A percentile compares a stretch with the other conserved stretches of the same genome.
Evolutionary conservation across 2,113 vertebrate genomes (phyloP).

Genomic region (Xyliphius kryptos): DNA sequence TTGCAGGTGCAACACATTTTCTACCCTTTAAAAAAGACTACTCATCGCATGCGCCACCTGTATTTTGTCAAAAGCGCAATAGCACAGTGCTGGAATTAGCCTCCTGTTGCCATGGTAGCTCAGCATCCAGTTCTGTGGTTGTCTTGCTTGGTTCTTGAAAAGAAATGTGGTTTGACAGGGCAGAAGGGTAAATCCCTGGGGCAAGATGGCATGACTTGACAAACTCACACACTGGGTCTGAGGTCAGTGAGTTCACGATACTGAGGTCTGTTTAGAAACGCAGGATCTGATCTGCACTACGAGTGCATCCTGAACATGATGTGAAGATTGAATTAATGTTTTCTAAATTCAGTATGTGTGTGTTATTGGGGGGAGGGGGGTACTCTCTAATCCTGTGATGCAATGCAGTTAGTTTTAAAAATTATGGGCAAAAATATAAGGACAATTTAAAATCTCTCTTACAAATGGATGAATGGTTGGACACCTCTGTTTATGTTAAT

Average conservation of each 20-base stretch:
- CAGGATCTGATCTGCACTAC: no score
- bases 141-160: not conserved
- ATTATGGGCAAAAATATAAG: no score
- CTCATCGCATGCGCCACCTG: not conserved
- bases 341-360: not conserved
- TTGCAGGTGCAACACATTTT: no score
- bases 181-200: slow-evolving; percentile 15
- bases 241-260: slow-evolving; percentile 10
- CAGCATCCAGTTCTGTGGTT: not conserved
- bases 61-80: not conserved
- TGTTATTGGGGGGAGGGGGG: not conserved
- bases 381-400: not conserved
- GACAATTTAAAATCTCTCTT: not conserved
- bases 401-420: no score
- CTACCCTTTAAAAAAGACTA: not conserved
- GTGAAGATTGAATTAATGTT: not conserved
- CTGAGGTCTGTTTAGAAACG: not conserved
- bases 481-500: no score
- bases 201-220: slow-evolving; percentile 6
- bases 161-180: slow-evolving; percentile 28
- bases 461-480: no score
- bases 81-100: slow-evolving; percentile 17
- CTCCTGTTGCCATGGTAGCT: slow-evolving; percentile 27
- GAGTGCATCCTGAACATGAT: not conserved
- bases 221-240: slow-evolving; percentile 4